Evolutionary conservation across 1,140 invertebrate species (phyloP).

Genomic region (Ylistrum balloti): DNA sequence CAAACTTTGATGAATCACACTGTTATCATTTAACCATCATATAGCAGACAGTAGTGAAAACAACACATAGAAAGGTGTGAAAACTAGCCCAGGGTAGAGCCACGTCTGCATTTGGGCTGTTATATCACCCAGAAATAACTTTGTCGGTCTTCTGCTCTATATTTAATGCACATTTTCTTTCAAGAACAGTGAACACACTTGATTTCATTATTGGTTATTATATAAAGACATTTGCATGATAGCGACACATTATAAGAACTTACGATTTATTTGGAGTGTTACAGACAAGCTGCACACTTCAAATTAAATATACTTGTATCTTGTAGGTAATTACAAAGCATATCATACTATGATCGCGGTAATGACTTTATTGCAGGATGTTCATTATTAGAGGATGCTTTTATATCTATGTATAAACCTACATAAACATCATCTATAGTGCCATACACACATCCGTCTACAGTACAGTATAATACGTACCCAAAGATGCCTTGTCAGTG

Average conservation of each 20-base stretch:
- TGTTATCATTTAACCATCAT: neutral
- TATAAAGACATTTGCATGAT: too few relatives aligned
- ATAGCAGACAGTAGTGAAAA: neutral
- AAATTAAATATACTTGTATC: too few relatives aligned
- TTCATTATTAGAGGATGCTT: too few relatives aligned
- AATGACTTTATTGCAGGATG: too few relatives aligned
- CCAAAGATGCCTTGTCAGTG: neutral
- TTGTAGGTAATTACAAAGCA: too few relatives aligned
- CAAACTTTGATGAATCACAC: neutral
- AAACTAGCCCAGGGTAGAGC: neutral
- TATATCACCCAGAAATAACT: neutral
- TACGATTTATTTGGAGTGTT: too few relatives aligned
- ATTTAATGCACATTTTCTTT: neutral
- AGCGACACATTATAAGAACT: too few relatives aligned
- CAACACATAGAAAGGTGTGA: neutral
- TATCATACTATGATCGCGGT: too few relatives aligned
- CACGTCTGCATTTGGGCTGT: too few relatives aligned
- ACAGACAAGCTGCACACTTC: too few relatives aligned
- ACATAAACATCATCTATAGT: too few relatives aligned
- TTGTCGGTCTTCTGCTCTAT: neutral
- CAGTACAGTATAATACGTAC: neutral
- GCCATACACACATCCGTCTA: neutral
- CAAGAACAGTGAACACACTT: neutral
- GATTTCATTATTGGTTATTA: neutral
- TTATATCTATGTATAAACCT: too few relatives aligned